Base-by-base conservation (phyloP, 2,113 vertebrate genomes). In the Ginglymostoma cirratum region DNA sequence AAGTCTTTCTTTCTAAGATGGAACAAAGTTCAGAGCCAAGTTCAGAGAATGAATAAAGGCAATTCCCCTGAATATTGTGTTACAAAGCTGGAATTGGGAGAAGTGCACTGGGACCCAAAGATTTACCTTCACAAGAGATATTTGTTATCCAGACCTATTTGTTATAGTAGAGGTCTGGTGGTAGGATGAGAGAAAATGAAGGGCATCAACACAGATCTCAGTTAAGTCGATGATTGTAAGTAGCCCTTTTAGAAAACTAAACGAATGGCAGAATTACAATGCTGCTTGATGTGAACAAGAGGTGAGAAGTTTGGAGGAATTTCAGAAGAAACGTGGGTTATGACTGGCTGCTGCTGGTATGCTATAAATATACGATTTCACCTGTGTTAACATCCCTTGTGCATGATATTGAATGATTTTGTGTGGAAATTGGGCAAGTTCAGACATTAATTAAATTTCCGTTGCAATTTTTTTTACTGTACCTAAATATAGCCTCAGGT, bases 361-460 rank as follows among this genome's bases (percentile, higher is more conserved):
- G 7, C 61, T 93, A 38, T 93, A 93, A 67, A 93, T 93, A 93
- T 38, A 61, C 61, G 0, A 17, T 3, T 34, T 19, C n/a, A 66
- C 34, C 34, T 66, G 5, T 2, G 61, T 7, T 38, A 6, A 66
- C 7, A 66, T 66, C 55, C 14, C 14, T 34, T 42, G 34, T 93
- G 55, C 89, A 67, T 66, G 10, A 93, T 93, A 21, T 93, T 38
- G n/a, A 93, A 93, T 38, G 61, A 65, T 67, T 66, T 93, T 93
- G 5, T 83, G 80, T 6, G n/a, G n/a, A 38, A 93, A 19, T 66
- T 93, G 55, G 55, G n/a, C 0, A 66, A 34, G 55, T 15, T 66
- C n/a, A 17, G 34, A 66, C 89, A 65, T 66, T 93, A 67, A 93
- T 93, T 93, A 93, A 38, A n/a, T 93, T 42, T 66, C 61, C 89